Base-by-base conservation (phyloP, 2,888 invertebrate species). In the Ectropis crepuscularia region DNA sequence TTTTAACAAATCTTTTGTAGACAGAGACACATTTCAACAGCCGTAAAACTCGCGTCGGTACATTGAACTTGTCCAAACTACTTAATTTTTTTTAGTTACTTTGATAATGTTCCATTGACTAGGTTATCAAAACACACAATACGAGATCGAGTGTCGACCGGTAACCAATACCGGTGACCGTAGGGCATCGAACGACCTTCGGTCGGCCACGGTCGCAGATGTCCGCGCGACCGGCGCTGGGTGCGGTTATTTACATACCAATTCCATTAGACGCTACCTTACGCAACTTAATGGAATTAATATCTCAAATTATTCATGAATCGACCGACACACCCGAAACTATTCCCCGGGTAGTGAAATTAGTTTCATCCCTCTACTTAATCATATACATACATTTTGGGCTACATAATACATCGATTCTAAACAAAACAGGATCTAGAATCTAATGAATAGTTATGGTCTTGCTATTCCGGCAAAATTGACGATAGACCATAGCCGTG, bases 101-200 rank as follows among this genome's bases (percentile, higher is more conserved):
- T 28, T 28, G 16, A 28, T 28, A 28, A 28, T 28, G 16, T 28
- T 28, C 16, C 16, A 28, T 28, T 9, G 12, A 12, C 2, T 46
- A 12, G 45, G 4, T 28, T 47, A 49, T 38, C 49, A 6, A 11
- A 49, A 49, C 39, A 39, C 12, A 11, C 8, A 6, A 6, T 16
- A 28, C 9, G 51, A 16, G 39, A 9, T 16, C 41, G 0, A 28
- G 41, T 51, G 51, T 6, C 51, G 51, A 51, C 9, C 51, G 16
- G 41, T 51, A 28, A 45, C 38, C 45, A 39, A 8, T 38, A 38
- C 48, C 43, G 46, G 36, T 51, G 57, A 57, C 62, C 63, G 63
- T 51, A 54, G 59, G 59, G 59, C 63, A 60, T 41, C 54, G 50
- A 51, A 64, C 59, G 63, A 64, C 63, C 64, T 60, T 60, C 63